Percentiles rank a stretch among this genome's conserved stretches.
These are phyloP conservation scores for Vireo altiloquus DNA, from an alignment of 2,113 vertebrate species.

Conservation along the genomic window DNA sequence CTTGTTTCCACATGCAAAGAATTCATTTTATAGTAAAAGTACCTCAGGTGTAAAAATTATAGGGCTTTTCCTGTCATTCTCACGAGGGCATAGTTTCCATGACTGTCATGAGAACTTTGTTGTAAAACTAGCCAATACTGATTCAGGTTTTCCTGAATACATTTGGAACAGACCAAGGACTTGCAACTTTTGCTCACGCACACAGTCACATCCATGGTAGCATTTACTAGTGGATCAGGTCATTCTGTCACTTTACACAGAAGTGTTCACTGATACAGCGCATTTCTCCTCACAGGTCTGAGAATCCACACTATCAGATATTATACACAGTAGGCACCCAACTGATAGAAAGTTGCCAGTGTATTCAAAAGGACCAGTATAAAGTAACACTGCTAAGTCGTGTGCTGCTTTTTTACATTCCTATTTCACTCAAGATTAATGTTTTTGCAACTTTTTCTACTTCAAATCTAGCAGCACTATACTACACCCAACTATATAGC, in stretches of 20 bases:
- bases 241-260: neutral
- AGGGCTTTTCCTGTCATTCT: neutral
- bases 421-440: neutral
- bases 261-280: neutral
- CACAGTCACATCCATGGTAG: neutral
- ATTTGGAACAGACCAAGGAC: neutral
- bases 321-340: neutral
- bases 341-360: neutral
- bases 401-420: neutral
- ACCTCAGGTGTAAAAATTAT: neutral
- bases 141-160: neutral
- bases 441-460: neutral
- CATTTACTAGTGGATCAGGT: neutral
- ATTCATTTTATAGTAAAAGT: neutral
- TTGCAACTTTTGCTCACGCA: neutral
- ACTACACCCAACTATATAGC: neutral
- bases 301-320: neutral
- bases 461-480: neutral
- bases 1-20: neutral
- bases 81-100: neutral
- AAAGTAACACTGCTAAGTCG: neutral
- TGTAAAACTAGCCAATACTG: neutral
- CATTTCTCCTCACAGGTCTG: neutral
- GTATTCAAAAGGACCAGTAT: neutral
- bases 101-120: neutral